Percentiles rank a stretch among this genome's conserved stretches.
Evolutionary conservation across 2,113 vertebrate genomes (phyloP).

Genomic region (Tor tambroides): DNA sequence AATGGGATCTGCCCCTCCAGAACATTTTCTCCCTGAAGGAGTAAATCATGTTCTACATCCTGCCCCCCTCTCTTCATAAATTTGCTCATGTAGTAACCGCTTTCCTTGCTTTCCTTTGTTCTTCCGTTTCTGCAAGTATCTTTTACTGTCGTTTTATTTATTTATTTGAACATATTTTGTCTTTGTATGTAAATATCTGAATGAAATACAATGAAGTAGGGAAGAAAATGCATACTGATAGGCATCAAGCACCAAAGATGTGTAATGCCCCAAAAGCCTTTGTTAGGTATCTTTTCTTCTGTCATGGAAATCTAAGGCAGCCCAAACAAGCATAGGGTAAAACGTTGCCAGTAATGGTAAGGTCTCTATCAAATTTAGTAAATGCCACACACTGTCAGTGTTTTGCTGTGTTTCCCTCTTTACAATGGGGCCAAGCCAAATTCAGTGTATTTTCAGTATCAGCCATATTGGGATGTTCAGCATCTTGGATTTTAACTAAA

Average conservation of each 20-base stretch:
- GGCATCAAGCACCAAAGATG: background rate
- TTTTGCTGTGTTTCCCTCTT: background rate
- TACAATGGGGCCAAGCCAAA: background rate
- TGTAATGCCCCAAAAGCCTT: no score
- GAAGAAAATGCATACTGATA: background rate
- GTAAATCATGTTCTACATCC: conserved; percentile 66
- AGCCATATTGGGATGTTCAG: background rate
- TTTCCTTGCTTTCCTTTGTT: background rate
- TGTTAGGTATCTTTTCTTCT: background rate
- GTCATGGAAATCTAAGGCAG: no score
- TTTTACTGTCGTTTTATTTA: no score
- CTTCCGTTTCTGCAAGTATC: background rate
- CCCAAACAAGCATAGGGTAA: background rate
- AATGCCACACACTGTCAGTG: background rate
- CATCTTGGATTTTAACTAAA: background rate
- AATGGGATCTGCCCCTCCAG: conserved; percentile 74
- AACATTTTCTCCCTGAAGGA: conserved; percentile 78
- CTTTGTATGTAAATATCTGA: background rate
- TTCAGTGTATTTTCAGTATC: background rate
- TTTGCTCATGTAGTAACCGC: background rate
- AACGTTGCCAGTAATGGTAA: background rate
- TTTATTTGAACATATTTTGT: background rate
- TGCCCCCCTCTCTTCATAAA: background rate
- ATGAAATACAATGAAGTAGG: background rate
- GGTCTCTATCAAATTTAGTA: background rate